Evolutionary conservation across 1,140 invertebrate species (phyloP).

Genomic region (Polyergus mexicanus): DNA sequence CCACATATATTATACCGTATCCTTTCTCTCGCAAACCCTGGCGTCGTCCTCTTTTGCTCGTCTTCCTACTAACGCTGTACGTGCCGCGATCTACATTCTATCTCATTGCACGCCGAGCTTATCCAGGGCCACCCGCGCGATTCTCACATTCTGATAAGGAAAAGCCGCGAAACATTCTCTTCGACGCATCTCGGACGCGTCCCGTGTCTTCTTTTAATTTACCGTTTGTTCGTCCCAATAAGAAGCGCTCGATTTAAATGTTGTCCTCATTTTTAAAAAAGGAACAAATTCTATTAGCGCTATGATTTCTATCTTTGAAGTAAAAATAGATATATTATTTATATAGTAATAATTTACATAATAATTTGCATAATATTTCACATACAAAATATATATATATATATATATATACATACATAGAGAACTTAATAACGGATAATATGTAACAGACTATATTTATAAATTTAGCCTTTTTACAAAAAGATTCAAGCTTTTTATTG

Average conservation of each 20-base stretch:
- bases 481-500: too few species aligned
- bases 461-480: too few species aligned
- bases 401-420: too few species aligned
- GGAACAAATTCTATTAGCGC: not conserved
- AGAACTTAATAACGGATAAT: too few species aligned
- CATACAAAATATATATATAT: too few species aligned
- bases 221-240: not conserved
- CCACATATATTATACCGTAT: constrained; percentile 63
- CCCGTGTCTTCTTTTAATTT: constrained; percentile 33
- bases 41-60: constrained; percentile 52
- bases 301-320: not conserved
- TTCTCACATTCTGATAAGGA: constrained; percentile 78
- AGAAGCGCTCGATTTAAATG: constrained; percentile 55
- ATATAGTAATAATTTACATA: too few species aligned
- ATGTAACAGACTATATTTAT: not conserved
- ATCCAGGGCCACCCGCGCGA: constrained; percentile 75
- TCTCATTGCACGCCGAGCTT: constrained; percentile 75
- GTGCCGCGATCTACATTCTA: constrained; percentile 70
- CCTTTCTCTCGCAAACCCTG: not conserved
- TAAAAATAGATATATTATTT: not conserved
- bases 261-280: constrained; percentile 5
- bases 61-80: constrained; percentile 3
- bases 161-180: constrained; percentile 65
- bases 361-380: too few species aligned
- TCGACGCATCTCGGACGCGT: not conserved